A percentile compares a stretch with the other conserved stretches of the same genome.
These are phyloP conservation scores for Elaphurus davidianus DNA, from an alignment of 2,113 vertebrate species.

Conservation along the genomic window DNA sequence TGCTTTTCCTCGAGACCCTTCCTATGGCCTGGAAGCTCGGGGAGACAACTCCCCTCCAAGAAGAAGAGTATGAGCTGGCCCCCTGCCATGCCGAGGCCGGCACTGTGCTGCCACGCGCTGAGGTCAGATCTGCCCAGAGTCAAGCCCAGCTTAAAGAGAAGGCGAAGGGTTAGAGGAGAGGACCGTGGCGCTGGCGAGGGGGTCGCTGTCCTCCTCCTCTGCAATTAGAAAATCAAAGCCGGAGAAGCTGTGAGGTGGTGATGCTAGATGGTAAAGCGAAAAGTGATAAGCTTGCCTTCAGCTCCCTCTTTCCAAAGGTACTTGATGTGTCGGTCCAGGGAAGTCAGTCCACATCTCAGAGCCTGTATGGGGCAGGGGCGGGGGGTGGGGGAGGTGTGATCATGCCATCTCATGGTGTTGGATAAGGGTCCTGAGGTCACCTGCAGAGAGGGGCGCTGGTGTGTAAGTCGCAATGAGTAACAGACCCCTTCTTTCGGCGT, in stretches of 20 bases:
- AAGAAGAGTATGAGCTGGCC: not conserved
- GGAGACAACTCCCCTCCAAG: not conserved
- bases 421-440: not conserved
- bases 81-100: no score
- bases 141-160: not conserved
- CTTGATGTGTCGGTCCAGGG: not conserved
- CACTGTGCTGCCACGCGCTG: rapidly evolving
- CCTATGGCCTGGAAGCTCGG: not conserved
- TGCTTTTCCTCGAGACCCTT: not conserved
- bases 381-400: rapidly evolving
- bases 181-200: rapidly evolving
- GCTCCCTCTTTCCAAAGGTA: not conserved
- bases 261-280: not conserved
- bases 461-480: rapidly evolving
- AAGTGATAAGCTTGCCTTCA: no score
- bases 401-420: rapidly evolving
- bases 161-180: not conserved
- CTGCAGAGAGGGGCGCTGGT: not conserved
- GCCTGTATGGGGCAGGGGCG: not conserved
- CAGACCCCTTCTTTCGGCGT: not conserved
- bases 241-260: not conserved
- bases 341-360: rapidly evolving
- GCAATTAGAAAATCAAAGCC: not conserved
- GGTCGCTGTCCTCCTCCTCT: not conserved
- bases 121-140: not conserved